These are phyloP conservation scores for Propithecus deckenii DNA, from an alignment of 2,797 vertebrate genomes.

Conservation along the genomic window DNA sequence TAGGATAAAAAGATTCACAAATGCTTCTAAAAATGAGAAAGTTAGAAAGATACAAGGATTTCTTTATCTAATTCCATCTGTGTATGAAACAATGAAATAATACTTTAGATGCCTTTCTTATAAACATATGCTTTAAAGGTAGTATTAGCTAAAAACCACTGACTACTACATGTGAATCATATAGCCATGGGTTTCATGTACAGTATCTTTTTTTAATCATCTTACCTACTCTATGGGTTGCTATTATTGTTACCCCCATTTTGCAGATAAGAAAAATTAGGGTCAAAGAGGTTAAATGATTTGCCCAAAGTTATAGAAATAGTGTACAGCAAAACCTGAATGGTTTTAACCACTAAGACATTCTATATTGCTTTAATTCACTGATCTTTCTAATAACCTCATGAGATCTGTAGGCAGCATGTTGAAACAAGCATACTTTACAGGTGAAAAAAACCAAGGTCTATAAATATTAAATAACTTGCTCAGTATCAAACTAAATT, in stretches of 20 bases:
- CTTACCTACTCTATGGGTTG: not conserved
- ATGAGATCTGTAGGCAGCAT: not conserved
- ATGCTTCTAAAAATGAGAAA: constrained; percentile 41
- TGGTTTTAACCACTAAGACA: not conserved
- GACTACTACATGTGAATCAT: not conserved
- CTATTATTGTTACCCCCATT: not conserved
- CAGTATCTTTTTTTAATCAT: not conserved
- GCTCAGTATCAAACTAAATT: not conserved
- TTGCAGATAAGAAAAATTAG: not conserved
- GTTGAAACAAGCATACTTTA: not conserved
- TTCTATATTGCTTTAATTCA: not conserved
- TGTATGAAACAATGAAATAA: constrained; percentile 3
- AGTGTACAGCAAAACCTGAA: not conserved
- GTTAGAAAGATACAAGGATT: not conserved
- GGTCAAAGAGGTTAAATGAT: not conserved
- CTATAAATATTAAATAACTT: not conserved
- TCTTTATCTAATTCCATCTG: not conserved
- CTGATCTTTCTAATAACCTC: not conserved
- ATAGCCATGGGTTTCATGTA: not conserved
- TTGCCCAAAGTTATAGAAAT: not conserved
- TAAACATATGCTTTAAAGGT: constrained; percentile 29
- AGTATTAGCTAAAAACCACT: constrained; percentile 31
- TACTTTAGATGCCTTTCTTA: constrained; percentile 9
- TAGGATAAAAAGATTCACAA: not conserved
- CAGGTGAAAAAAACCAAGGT: not conserved